A percentile compares a stretch with the other conserved stretches of the same genome.
Evolutionary conservation across 2,797 vertebrate genomes (phyloP).

Genomic region (Micromesistius poutassou): DNA sequence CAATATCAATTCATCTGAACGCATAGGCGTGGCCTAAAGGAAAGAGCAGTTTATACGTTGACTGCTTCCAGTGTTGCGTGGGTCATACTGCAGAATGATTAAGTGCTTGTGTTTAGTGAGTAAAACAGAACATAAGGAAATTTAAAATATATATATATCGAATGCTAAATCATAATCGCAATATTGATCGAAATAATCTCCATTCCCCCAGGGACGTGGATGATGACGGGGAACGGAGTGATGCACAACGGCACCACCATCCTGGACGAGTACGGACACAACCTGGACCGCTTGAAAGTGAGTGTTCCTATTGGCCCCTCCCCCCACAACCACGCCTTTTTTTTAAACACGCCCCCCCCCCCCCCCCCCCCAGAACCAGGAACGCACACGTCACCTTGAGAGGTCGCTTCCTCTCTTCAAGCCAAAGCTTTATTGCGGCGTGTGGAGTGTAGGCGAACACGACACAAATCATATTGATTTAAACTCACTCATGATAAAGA

Average conservation of each 20-base stretch:
- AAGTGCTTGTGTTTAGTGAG: too few species aligned
- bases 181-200: too few species aligned
- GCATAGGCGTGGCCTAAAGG: neutral
- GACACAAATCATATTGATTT: neutral
- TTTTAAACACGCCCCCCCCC: neutral
- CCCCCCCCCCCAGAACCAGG: neutral
- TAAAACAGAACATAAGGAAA: neutral
- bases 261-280: constrained; percentile 91
- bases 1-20: neutral
- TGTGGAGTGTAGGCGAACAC: neutral
- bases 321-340: neutral
- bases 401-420: neutral
- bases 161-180: neutral
- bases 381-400: neutral
- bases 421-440: neutral
- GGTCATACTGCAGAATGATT: too few species aligned
- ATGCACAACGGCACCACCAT: constrained; percentile 97
- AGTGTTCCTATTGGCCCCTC: neutral
- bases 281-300: constrained; percentile 89
- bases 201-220: constrained; percentile 92
- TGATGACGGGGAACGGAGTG: constrained; percentile 95
- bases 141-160: neutral
- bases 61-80: too few species aligned
- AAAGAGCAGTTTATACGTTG: constrained; percentile 4
- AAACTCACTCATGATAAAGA: neutral